phyloP scores from a whole-genome alignment of 1,140 invertebrate genomes.

The Leptopilina boulardi region DNA sequence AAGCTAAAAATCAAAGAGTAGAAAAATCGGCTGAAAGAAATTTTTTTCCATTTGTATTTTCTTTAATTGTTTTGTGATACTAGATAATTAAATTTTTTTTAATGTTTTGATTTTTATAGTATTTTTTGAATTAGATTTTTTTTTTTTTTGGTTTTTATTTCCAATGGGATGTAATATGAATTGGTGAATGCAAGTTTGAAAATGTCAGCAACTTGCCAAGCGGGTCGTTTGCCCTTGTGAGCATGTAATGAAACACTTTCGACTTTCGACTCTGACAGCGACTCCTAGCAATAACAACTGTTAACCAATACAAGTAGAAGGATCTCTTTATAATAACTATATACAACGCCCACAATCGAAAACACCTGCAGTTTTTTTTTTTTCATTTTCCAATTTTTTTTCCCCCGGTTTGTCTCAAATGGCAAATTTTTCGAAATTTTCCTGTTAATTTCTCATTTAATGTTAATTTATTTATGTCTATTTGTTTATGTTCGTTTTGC shows the following conservation, averaged over 20 bases:
- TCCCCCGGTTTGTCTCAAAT: background rate
- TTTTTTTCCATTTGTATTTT: background rate
- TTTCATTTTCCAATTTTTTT: background rate
- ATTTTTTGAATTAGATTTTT: background rate
- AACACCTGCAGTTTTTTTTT: constrained; percentile 2
- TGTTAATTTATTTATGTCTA: too few relatives aligned
- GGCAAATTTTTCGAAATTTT: too few relatives aligned
- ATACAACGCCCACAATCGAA: constrained; percentile 4
- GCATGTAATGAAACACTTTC: constrained; percentile 57
- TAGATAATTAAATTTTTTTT: background rate
- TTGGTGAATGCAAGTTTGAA: constrained; percentile 54
- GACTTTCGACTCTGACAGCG: constrained; percentile 47
- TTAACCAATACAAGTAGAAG: constrained; percentile 15
- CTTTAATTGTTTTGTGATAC: too few relatives aligned
- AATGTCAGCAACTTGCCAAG: constrained; percentile 61
- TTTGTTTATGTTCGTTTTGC: too few relatives aligned
- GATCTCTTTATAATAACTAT: constrained; percentile 14
- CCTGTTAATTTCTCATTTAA: too few relatives aligned
- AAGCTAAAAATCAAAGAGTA: too few relatives aligned
- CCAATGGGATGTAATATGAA: constrained; percentile 36
- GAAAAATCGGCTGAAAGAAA: background rate
- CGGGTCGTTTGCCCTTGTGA: constrained; percentile 61
- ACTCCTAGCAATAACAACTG: constrained; percentile 7
- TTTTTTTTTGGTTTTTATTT: background rate
- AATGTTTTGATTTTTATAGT: background rate